Percentiles rank a stretch among this genome's conserved stretches.
These are phyloP conservation scores for Ophion obscuratus DNA, from an alignment of 2,888 invertebrate species.

Conservation along the genomic window DNA sequence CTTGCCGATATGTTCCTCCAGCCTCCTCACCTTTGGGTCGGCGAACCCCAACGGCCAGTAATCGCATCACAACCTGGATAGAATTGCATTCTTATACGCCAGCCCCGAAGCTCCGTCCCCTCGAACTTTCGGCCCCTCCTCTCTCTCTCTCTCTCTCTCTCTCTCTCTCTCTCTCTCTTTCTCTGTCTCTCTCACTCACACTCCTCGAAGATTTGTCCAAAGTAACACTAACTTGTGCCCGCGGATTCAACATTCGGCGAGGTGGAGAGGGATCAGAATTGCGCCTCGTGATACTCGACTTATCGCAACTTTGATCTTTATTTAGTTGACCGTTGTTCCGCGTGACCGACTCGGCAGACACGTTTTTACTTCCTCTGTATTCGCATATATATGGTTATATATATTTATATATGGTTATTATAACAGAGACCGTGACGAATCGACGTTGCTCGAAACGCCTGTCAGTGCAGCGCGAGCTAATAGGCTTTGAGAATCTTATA, in stretches of 20 bases:
- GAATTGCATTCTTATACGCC: conserved; percentile 45
- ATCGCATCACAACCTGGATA: conserved; percentile 55
- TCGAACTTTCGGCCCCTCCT: background rate
- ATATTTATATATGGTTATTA: conserved; percentile 14
- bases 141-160: conserved; percentile 3
- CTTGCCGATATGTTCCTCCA: conserved; percentile 32
- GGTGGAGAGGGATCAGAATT: conserved; percentile 12
- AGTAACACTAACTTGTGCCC: background rate
- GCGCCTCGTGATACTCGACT: conserved; percentile 24
- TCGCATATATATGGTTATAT: background rate
- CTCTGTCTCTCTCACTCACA: background rate
- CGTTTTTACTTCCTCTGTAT: conserved; percentile 25
- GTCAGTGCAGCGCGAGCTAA: conserved; percentile 44
- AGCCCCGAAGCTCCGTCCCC: background rate
- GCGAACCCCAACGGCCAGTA: conserved; percentile 62
- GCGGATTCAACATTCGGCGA: conserved; percentile 26
- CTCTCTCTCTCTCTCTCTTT: background rate
- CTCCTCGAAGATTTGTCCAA: conserved; percentile 8
- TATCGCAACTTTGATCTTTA: conserved; percentile 49
- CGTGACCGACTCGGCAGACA: conserved; percentile 7
- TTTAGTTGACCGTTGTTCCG: conserved; percentile 38
- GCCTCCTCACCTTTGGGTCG: conserved; percentile 67
- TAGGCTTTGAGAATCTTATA: conserved; percentile 48
- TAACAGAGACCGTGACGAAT: conserved; percentile 37
- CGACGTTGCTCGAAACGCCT: conserved; percentile 42